Conservation (phyloP, 1,140 invertebrate genomes). For the Orchesella cincta region DNA sequence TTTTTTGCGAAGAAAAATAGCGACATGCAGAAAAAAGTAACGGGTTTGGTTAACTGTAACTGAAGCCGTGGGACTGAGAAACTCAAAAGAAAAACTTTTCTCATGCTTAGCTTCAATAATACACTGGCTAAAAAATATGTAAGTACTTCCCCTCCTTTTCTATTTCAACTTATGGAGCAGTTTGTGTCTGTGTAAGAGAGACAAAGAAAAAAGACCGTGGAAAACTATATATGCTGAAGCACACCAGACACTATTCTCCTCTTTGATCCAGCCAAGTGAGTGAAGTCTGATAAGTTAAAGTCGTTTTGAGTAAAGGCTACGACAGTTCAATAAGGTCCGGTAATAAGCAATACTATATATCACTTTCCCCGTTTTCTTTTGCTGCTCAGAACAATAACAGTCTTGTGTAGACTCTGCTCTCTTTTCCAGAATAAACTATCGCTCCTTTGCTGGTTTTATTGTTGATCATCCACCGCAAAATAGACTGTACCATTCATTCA, state of each 20-base stretch:
- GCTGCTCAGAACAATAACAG: too few relatives aligned
- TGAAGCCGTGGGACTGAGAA: not conserved
- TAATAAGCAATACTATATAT: not conserved
- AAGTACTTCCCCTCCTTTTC: too few relatives aligned
- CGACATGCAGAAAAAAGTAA: not conserved
- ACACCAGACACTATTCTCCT: too few relatives aligned
- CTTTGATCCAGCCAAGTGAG: slow-evolving; percentile 16
- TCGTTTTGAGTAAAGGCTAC: not conserved
- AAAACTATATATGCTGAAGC: too few relatives aligned
- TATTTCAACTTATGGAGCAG: too few relatives aligned
- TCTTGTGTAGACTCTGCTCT: too few relatives aligned
- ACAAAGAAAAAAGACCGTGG: too few relatives aligned
- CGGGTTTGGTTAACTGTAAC: not conserved
- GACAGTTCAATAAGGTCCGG: not conserved
- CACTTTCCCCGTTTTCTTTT: not conserved
- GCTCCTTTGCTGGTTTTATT: too few relatives aligned
- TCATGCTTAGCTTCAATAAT: not conserved
- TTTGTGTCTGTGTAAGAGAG: too few relatives aligned
- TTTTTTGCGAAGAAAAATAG: slow-evolving; percentile 2
- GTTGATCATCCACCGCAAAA: too few relatives aligned
- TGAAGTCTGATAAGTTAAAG: not conserved
- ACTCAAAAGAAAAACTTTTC: not conserved
- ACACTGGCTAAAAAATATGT: slow-evolving; percentile 12
- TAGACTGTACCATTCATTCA: too few relatives aligned
- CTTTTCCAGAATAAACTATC: too few relatives aligned